Base-by-base conservation (phyloP, 2,888 invertebrate genomes). In the Hanleya hanleyi region DNA sequence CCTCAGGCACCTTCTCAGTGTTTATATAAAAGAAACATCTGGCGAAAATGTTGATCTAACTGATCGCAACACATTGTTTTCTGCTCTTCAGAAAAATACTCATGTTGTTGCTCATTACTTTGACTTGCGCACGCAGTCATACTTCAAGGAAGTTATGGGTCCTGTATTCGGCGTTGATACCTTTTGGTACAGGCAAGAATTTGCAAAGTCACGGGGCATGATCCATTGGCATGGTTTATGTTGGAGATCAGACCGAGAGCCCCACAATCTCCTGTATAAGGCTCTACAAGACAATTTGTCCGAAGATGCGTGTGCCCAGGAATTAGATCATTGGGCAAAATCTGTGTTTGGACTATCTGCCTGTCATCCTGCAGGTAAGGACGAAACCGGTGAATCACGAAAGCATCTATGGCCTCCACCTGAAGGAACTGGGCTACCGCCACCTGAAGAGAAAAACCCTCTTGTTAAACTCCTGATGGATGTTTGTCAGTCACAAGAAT, bases 401-500 rank as follows among this genome's bases (percentile, higher is more conserved):
- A 82, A 79, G 78, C 67, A 79, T 33, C 67, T 79, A 0, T 82
- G 81, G 81, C 77, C 81, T 12, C 79, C 79, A 18, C 82, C 77
- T 26, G 81, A 83, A 64, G 78, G 81, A 36, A 75, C 78, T 41
- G 78, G 76, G 29, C 68, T 65, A 22, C 38, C 73, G 9, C 81
- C 81, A 37, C 75, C 79, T 47, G 77, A 78, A 69, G 71, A 78
- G 18, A 76, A 76, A 71, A 82, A 77, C 49, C 78, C 78, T 2
- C 65, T 80, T 12, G n/a, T 77, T 2, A 81, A 82, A 74, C 47
- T 80, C 26, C 36, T 75, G 18, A 75, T 78, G 76, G 78, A 80
- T 80, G 79, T 78, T 15, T 69, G 77, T 51, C 3, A 69, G 9
- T 57, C 73, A 2, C 78, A 81, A 72, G 69, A 76, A 32, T 47